Evolutionary conservation across 1,140 invertebrate species (phyloP).

Genomic region (Drosophila rufa): DNA sequence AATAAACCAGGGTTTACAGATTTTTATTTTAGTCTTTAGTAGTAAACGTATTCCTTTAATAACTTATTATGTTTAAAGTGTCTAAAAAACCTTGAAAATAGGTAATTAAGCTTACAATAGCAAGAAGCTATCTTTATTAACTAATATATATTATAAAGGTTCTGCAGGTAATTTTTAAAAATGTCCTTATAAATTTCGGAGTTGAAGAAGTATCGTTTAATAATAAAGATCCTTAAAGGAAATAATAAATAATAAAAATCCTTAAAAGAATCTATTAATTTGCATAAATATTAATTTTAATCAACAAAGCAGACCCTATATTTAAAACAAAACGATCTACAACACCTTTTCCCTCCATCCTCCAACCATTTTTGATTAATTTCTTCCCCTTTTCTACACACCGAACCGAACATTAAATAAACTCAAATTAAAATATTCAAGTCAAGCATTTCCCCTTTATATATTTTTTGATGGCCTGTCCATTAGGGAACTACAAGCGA

Average conservation of each 20-base stretch:
- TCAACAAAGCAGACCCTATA: not conserved
- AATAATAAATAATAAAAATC: not conserved
- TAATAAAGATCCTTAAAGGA: too few relatives aligned
- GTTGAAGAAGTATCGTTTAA: not conserved
- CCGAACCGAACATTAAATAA: slow-evolving; percentile 16
- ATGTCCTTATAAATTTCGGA: not conserved
- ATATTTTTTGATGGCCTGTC: slow-evolving; percentile 15
- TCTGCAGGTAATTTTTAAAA: not conserved
- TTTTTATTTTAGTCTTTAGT: too few relatives aligned
- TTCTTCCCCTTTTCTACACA: slow-evolving; percentile 2
- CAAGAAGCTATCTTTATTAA: too few relatives aligned
- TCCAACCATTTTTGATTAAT: not conserved
- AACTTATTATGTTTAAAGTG: too few relatives aligned
- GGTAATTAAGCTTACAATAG: too few relatives aligned
- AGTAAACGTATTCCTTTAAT: too few relatives aligned
- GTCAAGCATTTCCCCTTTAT: slow-evolving; percentile 25
- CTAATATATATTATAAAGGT: too few relatives aligned
- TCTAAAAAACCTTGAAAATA: too few relatives aligned
- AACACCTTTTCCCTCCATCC: slow-evolving; percentile 2
- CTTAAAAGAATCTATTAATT: not conserved
- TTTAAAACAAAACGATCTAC: slow-evolving; percentile 15
- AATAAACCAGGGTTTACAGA: too few relatives aligned
- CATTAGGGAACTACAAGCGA: slow-evolving; percentile 37
- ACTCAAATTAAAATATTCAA: slow-evolving; percentile 49
- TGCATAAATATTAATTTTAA: not conserved